These are phyloP conservation scores for Pollenia griseotomentosa DNA, from an alignment of 2,888 invertebrate genomes.

Conservation along the genomic window DNA sequence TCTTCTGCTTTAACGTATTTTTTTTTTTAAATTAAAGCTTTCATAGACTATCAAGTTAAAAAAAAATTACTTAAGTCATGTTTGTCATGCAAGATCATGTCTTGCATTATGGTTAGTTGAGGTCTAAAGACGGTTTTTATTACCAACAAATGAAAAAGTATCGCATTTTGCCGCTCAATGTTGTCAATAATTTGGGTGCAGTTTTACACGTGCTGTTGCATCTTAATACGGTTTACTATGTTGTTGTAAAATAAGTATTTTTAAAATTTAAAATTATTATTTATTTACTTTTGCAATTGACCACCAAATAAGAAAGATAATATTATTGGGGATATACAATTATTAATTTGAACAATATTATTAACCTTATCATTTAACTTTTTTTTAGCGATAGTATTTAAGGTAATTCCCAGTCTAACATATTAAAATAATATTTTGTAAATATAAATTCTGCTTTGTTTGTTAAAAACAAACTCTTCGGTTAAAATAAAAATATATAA, in stretches of 20 bases:
- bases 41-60: slow-evolving; percentile 54
- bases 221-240: slow-evolving; percentile 32
- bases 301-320: slow-evolving; percentile 10
- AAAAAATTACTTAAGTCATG: slow-evolving; percentile 38
- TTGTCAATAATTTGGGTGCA: slow-evolving; percentile 60
- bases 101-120: slow-evolving; percentile 38
- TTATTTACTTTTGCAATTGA: neutral
- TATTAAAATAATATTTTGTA: too few relatives aligned
- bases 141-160: slow-evolving; percentile 8
- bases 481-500: too few relatives aligned
- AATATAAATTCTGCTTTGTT: too few relatives aligned
- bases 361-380: neutral
- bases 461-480: too few relatives aligned
- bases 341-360: neutral
- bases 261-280: slow-evolving; percentile 5
- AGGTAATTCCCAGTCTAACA: too few relatives aligned
- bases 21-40: slow-evolving; percentile 2
- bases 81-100: slow-evolving; percentile 70
- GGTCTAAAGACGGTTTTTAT: slow-evolving; percentile 49
- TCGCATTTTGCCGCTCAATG: slow-evolving; percentile 52
- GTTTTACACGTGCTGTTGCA: slow-evolving; percentile 64
- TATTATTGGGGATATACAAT: neutral
- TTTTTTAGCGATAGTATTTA: neutral
- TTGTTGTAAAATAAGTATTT: neutral
- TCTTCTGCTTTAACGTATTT: slow-evolving; percentile 5